Conservation (phyloP, 2,888 invertebrate species). For the Carpatolechia fugitivella region DNA sequence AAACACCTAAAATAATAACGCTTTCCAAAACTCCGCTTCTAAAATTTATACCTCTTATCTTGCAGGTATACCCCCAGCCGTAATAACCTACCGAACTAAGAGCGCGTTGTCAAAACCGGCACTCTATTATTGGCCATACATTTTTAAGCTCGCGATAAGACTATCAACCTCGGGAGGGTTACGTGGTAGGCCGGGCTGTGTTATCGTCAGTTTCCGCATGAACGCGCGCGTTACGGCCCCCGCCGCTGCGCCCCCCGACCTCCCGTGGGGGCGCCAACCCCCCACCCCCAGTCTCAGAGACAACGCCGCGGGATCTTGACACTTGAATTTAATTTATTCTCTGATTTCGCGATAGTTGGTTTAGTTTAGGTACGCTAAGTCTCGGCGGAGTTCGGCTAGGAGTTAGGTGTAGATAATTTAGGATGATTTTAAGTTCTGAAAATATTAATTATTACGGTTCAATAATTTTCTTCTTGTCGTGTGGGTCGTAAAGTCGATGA, state of each 20-base stretch:
- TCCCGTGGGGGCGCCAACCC: constrained; percentile 19
- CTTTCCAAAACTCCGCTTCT: constrained; percentile 11
- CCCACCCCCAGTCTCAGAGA: constrained; percentile 38
- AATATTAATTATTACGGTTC: not conserved
- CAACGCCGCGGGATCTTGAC: constrained; percentile 68
- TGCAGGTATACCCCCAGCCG: constrained; percentile 28
- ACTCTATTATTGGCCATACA: constrained; percentile 70
- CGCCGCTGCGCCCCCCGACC: constrained; percentile 30
- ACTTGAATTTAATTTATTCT: constrained; percentile 73
- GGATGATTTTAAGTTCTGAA: too few species aligned
- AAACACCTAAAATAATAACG: constrained; percentile 7
- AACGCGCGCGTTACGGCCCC: constrained; percentile 71
- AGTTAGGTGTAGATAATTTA: too few species aligned
- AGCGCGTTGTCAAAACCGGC: constrained; percentile 45
- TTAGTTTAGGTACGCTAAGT: constrained; percentile 12
- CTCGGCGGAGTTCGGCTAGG: not conserved
- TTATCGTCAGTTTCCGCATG: constrained; percentile 79
- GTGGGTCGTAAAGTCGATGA: too few species aligned
- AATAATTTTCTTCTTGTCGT: not conserved
- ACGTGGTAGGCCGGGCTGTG: constrained; percentile 72
- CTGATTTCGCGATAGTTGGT: constrained; percentile 20
- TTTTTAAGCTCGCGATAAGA: constrained; percentile 68
- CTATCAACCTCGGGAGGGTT: constrained; percentile 63
- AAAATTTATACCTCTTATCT: constrained; percentile 35
- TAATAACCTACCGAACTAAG: constrained; percentile 35